These are phyloP conservation scores for Hydropsyche betteni DNA, from an alignment of 2,888 invertebrate genomes.

Conservation along the genomic window DNA sequence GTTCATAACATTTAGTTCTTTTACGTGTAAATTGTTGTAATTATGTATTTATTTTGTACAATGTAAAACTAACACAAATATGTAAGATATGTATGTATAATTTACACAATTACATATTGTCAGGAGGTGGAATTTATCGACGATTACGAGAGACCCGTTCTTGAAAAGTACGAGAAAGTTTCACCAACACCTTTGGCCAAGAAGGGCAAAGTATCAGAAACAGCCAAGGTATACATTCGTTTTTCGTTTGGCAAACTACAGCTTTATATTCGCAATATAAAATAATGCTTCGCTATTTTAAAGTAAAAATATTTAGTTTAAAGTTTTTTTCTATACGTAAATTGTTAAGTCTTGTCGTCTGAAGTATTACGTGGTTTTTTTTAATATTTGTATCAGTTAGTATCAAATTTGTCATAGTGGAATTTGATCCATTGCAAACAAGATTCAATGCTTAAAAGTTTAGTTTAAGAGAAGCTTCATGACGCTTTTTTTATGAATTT, in stretches of 20 bases:
- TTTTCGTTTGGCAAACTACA: slow-evolving; percentile 42
- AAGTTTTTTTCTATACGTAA: neutral
- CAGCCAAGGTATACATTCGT: slow-evolving; percentile 19
- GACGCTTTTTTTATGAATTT: slow-evolving; percentile 27
- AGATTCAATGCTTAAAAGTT: slow-evolving; percentile 1
- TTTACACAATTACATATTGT: neutral
- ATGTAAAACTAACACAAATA: no score
- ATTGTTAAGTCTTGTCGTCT: neutral
- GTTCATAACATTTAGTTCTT: no score
- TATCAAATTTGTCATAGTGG: no score
- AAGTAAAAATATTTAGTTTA: neutral
- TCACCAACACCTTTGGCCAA: slow-evolving; percentile 66
- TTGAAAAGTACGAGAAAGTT: slow-evolving; percentile 76
- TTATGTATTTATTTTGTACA: no score
- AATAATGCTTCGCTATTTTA: slow-evolving; percentile 26
- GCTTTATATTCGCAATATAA: slow-evolving; percentile 34
- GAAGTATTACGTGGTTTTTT: neutral
- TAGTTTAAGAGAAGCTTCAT: slow-evolving; percentile 4
- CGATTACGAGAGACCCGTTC: slow-evolving; percentile 80
- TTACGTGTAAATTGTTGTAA: no score
- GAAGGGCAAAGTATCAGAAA: slow-evolving; percentile 56
- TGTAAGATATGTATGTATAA: no score
- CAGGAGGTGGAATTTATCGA: slow-evolving; percentile 65
- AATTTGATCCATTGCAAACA: neutral
- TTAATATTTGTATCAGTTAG: no score